Evolutionary conservation across 2,888 invertebrate species (phyloP), one percentile per base, ranked within the genome.

Genomic region (Metalampra italica): DNA sequence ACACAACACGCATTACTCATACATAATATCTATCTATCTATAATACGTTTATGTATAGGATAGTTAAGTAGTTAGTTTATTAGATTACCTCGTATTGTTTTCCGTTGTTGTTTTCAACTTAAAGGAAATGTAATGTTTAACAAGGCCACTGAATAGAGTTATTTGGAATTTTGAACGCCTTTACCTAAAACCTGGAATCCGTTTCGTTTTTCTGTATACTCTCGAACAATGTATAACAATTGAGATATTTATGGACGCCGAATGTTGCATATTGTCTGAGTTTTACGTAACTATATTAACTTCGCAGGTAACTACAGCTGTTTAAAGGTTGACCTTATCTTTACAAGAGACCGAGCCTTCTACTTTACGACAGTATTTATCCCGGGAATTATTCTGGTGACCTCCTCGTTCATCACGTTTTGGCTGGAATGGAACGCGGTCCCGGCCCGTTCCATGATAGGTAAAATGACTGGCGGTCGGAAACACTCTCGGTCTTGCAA

Each of bases 381-480:
- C 81, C 96, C 96, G 59, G 96, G 96, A 73, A 96, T 96, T 70
- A 95, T 96, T 81, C 91, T 96, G 89, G 96, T 96, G 79, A 96
- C 96, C 57, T 95, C 95, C 68, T 96, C 96, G 62, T 90, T 90
- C 91, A 96, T 96, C 88, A 96, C 96, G 56, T 96, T 96, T 90
- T 96, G 96, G 96, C 91, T 96, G 83, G 96, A 96, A 84, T 96
- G 96, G 95, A 96, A 96, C 86, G 96, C 96, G 59, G 96, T 96
- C 68, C 96, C 96, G 66, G 96, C 96, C 66, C 91, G 96, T 81
- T 96, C 96, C 75, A 96, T 96, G 95, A 95, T 96, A 90, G 94
- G 94, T 94, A 90, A 92, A 81, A 68, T 54, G 71, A 70, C 72
- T 72, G 79, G 78, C 71, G 71, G 71, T 45, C 74, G 75, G 71